Percentiles rank a stretch among this genome's conserved stretches.
Conservation (phyloP, 2,888 invertebrate species). For the Mimachlamys varia region DNA sequence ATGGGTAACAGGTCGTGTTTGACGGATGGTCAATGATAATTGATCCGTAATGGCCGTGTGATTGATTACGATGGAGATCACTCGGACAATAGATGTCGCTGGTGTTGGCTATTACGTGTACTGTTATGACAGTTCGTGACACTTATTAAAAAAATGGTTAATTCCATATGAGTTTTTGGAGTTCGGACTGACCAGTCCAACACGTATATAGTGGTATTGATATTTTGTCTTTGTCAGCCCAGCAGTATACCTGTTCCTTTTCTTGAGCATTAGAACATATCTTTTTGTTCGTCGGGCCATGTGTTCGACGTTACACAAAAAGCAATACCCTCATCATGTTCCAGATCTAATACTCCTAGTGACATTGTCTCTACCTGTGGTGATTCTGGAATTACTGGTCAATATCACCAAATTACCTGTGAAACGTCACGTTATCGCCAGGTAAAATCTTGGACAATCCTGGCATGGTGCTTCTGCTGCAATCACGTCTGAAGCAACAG, state of each 20-base stretch:
- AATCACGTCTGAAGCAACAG: not conserved
- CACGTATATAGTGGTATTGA: not conserved
- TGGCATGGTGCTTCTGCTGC: not conserved
- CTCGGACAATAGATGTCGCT: conserved; percentile 14
- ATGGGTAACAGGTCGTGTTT: conserved; percentile 25
- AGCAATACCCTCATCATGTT: not conserved
- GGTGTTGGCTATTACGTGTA: not conserved
- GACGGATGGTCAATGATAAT: conserved; percentile 24
- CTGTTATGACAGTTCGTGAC: conserved; percentile 22
- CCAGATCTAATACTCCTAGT: not conserved
- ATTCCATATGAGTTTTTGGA: not conserved
- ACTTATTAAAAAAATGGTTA: conserved; percentile 6
- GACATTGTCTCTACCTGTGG: not conserved
- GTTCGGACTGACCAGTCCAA: not conserved
- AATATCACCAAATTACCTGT: not conserved
- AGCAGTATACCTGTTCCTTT: not conserved
- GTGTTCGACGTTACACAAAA: not conserved
- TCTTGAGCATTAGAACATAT: not conserved
- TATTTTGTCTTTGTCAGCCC: not conserved
- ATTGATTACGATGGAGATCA: not conserved
- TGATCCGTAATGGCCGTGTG: not conserved
- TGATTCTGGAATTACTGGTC: not conserved
- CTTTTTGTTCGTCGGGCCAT: not conserved
- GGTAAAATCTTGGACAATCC: not conserved
- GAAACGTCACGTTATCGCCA: not conserved